These are phyloP conservation scores for Diprion similis DNA, from an alignment of 1,140 invertebrate species.

Conservation along the genomic window DNA sequence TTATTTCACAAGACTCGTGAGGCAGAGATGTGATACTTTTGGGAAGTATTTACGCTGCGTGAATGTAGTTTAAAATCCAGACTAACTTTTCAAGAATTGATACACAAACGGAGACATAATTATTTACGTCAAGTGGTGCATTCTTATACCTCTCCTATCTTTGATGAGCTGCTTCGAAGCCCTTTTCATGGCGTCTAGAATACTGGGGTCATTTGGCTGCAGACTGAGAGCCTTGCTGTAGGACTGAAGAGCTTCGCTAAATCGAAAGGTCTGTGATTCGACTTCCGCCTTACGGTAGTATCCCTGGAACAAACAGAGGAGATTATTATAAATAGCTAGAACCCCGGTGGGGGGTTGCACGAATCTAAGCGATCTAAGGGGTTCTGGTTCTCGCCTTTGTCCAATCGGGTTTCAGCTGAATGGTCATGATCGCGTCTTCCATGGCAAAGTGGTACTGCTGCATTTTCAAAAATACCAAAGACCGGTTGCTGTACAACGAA, in stretches of 20 bases:
- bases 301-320: conserved; percentile 64
- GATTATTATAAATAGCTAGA: background rate
- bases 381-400: conserved; percentile 69
- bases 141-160: conserved; percentile 56
- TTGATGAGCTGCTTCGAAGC: conserved; percentile 68
- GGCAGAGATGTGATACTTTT: too few species aligned
- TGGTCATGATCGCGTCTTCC: conserved; percentile 79
- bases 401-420: conserved; percentile 78
- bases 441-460: conserved; percentile 79
- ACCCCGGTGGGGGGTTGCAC: background rate
- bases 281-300: conserved; percentile 83
- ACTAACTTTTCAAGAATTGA: too few species aligned
- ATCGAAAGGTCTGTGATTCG: conserved; percentile 73
- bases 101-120: background rate
- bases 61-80: too few species aligned
- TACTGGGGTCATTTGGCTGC: conserved; percentile 72
- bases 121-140: background rate
- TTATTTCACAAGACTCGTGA: too few species aligned
- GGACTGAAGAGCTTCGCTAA: conserved; percentile 74
- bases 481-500: conserved; percentile 80
- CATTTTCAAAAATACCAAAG: conserved; percentile 78
- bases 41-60: too few species aligned
- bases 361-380: background rate
- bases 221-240: conserved; percentile 73
- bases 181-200: conserved; percentile 71